Base-by-base conservation (phyloP, 2,113 vertebrate species). In the Rhineura floridana region DNA sequence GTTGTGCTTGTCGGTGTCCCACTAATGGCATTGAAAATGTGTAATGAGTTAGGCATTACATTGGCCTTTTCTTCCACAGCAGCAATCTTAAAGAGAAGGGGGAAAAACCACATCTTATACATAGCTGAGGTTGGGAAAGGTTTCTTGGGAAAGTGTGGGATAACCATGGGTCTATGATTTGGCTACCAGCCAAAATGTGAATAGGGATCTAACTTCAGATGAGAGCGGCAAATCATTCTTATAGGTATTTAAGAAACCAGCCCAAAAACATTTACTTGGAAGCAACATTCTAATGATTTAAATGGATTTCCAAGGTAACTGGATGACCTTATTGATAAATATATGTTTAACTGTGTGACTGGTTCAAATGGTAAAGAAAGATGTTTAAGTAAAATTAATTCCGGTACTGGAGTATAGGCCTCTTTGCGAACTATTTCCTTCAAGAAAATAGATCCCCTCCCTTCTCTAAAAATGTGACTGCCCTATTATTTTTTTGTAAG, bases 1-100 rank as follows among this genome's bases (percentile, higher is more conserved):
- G 97, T 97, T 93, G 99, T 97, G 91, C 98, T 96, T 93, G 98
- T 98, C n/a, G 99, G 98, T 4, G 99, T 99, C 87, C 99, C 98
- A 8, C 99, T 99, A 96, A 99, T 99, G 96, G 99, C 99, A 0
- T 99, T 99, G 93, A 99, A 99, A 95, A 99, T 99, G 95, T 99
- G 99, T 84, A 99, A 96, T 0, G 99, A 99, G 91, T 99, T 98
- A 2, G 98, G 98, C 88, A 99, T 97, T 87, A 97, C 95, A 13
- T 91, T 97, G n/a, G 97, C 97, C 96, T 98, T 99, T 96, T 99
- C 99, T 94, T 99, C 98, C 93, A 98, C 97, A 0, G 98, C 96
- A 93, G 94, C 97, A 88, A 99, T 99, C 99, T 99, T 90, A 93
- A 93, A 95, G 10, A 80, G 77, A 94, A 92, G 93, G 30, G 39